phyloP scores from a whole-genome alignment of 2,113 vertebrate genomes.

The Emberiza fucata region DNA sequence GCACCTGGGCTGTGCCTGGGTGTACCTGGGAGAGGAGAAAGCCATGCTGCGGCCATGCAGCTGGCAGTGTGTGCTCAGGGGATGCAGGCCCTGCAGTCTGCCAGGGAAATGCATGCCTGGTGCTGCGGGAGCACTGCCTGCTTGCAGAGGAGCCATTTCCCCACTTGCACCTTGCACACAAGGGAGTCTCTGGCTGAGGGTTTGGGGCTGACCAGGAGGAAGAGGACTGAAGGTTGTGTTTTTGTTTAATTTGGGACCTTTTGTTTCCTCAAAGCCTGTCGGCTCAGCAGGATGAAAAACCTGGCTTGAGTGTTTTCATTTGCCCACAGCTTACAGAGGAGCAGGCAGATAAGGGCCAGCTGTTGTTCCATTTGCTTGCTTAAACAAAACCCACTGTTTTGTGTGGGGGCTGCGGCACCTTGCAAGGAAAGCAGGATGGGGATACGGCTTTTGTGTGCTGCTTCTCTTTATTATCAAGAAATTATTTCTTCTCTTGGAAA shows the following conservation, averaged over 20 bases:
- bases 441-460: not conserved
- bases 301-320: not conserved
- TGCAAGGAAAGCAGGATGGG: not conserved
- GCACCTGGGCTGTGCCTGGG: accelerated
- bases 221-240: not conserved
- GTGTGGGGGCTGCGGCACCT: not conserved
- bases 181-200: not conserved
- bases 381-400: not conserved
- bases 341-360: constrained; percentile 32
- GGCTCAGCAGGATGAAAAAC: constrained; percentile 24
- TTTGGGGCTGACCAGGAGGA: not conserved
- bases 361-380: constrained; percentile 15
- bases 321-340: not conserved
- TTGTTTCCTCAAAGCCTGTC: constrained; percentile 24
- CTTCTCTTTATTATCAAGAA: not conserved
- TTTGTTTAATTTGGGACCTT: not conserved
- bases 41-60: accelerated
- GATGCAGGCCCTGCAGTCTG: not conserved
- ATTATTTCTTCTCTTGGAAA: not conserved
- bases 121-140: accelerated
- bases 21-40: not conserved
- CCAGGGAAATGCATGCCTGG: accelerated
- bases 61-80: not conserved
- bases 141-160: not conserved
- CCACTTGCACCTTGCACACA: not conserved